Base-by-base conservation (phyloP, 2,113 vertebrate species). In the Buteo buteo region DNA sequence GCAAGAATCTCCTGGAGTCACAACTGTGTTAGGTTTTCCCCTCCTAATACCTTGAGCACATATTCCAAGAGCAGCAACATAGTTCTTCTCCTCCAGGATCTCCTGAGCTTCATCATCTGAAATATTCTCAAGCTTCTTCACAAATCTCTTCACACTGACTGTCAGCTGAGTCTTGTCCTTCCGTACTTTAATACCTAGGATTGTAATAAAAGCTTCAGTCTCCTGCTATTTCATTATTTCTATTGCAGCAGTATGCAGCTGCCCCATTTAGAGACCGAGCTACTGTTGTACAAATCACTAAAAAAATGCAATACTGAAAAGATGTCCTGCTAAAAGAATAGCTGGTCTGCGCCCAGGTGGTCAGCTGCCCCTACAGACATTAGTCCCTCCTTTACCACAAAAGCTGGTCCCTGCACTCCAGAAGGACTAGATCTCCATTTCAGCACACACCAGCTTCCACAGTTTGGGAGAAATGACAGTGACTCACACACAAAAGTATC, bases 61-160 rank as follows among this genome's bases (percentile, higher is more conserved):
- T 82, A 95, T 72, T 86, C 98, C 99, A 44, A 99, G 97, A 88
- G 98, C 97, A 55, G 99, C 98, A 92, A 99, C 94, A 52, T 99
- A 99, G 59, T 97, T 94, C 95, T 98, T 97, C 95, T 99, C 98
- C 96, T 98, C 98, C 19, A 98, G 96, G 61, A 96, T 67, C 58
- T 98, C 98, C 13, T 98, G 95, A 54, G 91, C 91, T n/a, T 97
- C 98, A 3, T 97, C 92, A 45, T 97, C 94, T 22, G 95, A 93
- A 36, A 93, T 84, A 87, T 80, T 64, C 66, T 97, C 97, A 22
- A 96, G 73, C 16, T 96, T 97, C 80, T 98, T 98, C 76, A 98
- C 93, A 62, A 98, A 94, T 31, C 66, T 98, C 96, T 98, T 99
- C 36, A 98, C 93, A 14, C 38, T 98, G n/a, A 98, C 97, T 50